phyloP scores from a whole-genome alignment of 1,140 invertebrate genomes.

The Polyergus mexicanus region DNA sequence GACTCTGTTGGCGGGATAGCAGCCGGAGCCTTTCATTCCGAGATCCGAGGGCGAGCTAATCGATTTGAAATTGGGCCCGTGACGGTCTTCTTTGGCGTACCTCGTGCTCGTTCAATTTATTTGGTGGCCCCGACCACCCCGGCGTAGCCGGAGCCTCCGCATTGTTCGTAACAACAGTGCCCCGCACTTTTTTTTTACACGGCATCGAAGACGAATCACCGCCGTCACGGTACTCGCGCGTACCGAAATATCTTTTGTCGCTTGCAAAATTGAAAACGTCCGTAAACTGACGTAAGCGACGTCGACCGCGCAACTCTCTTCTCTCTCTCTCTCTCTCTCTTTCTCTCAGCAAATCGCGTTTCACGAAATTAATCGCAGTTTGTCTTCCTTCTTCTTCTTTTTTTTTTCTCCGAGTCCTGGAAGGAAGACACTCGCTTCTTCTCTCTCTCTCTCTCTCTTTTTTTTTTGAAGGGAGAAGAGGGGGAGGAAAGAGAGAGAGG shows the following conservation, averaged over 20 bases:
- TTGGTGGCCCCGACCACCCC: slow-evolving; percentile 70
- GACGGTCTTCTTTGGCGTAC: slow-evolving; percentile 72
- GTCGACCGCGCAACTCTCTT: slow-evolving; percentile 24
- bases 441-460: neutral
- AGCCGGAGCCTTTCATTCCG: slow-evolving; percentile 61
- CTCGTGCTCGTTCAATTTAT: slow-evolving; percentile 72
- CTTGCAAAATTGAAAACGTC: slow-evolving; percentile 64
- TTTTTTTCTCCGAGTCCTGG: neutral
- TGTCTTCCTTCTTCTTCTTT: slow-evolving; percentile 17
- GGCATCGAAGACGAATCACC: slow-evolving; percentile 66
- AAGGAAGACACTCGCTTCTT: neutral
- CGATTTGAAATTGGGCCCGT: slow-evolving; percentile 76
- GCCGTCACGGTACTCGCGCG: slow-evolving; percentile 62
- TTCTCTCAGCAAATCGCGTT: slow-evolving; percentile 45
- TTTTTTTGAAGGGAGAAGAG: neutral
- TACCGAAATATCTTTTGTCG: slow-evolving; percentile 64
- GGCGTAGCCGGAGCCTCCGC: slow-evolving; percentile 54
- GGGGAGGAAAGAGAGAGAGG: neutral
- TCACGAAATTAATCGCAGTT: slow-evolving; percentile 56
- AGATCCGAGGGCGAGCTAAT: slow-evolving; percentile 66
- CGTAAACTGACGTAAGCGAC: slow-evolving; percentile 58
- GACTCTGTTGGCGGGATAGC: slow-evolving; percentile 50
- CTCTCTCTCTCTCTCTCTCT: slow-evolving; percentile 17
- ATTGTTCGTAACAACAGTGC: slow-evolving; percentile 70
- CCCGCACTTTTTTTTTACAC: slow-evolving; percentile 60